Evolutionary conservation across 2,797 vertebrate genomes (phyloP), one percentile per base, ranked within the genome.

Genomic region (Antennarius maculatus): DNA sequence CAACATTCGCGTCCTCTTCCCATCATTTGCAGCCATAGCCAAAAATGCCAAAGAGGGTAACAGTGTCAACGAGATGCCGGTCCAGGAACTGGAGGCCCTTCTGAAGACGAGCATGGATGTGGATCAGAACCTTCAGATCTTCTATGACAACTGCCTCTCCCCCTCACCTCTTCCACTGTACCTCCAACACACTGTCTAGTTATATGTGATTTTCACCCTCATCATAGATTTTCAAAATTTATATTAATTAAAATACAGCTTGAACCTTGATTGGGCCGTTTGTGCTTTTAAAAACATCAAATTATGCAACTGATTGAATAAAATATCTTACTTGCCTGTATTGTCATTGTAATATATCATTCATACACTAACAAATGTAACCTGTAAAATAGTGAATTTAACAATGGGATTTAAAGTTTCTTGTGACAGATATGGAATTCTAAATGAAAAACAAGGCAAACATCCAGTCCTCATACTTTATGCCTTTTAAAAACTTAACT

Each of bases 141-240:
- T 93, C 70, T 91, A 92, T 4, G 90, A 92, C 68, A 91, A 92
- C 88, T 92, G 92, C 66, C 82, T 82, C 54, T 91, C 90, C 45
- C 91, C 90, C 0, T 92, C 92, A 12, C 88, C 90, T 0, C 91
- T 92, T n/a, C 92, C 91, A 5, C 61, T 89, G 5, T 89, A 91
- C 58, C 86, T 92, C 29, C 87, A 92, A 6, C 84, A 86, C 45
- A 88, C 76, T 28, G 92, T 90, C 67, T 91, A 60, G 90, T 27
- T 31, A 23, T 70, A 16, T 56, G 31, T 37, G 17, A 8, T 10
- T 41, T 41, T 41, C 7, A 10, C 13, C 39, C 39, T 41, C 12
- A 41, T 41, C 39, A 11, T 3, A 41, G 10, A 13, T 6, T 45
- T 9, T 54, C 9, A 37, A 15, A 27, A 52, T 61, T 55, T 16